phyloP scores from a whole-genome alignment of 2,113 vertebrate genomes.

The human region DNA sequence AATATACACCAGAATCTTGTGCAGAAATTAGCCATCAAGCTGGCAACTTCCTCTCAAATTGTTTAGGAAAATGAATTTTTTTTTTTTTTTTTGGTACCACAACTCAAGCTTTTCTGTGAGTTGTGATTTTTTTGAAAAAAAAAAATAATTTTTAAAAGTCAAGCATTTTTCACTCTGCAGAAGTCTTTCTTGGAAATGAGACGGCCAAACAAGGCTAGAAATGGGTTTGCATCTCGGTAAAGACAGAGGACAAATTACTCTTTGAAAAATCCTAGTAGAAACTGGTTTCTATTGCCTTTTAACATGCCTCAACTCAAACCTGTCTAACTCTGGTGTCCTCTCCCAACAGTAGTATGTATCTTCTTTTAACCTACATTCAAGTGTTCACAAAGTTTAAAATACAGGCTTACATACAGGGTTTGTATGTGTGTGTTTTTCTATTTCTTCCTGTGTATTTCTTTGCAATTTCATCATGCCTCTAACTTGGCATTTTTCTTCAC shows the following conservation, averaged over 20 bases:
- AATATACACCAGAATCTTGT: background rate
- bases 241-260: background rate
- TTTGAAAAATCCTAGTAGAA: background rate
- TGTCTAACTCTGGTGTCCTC: background rate
- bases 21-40: fast-evolving
- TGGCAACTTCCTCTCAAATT: background rate
- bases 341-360: background rate
- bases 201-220: background rate
- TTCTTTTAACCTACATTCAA: background rate
- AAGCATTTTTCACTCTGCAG: background rate
- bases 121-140: background rate
- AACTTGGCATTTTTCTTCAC: background rate
- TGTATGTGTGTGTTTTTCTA: background rate
- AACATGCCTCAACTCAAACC: background rate
- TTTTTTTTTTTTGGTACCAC: background rate
- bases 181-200: background rate
- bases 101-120: background rate
- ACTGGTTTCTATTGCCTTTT: background rate
- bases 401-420: background rate
- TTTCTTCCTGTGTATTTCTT: background rate
- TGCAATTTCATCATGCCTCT: background rate
- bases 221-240: background rate
- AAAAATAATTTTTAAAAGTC: background rate
- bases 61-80: background rate
- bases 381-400: background rate